Evolutionary conservation across 2,888 invertebrate genomes (phyloP), one percentile per base, ranked within the genome.

Genomic region (Tribolium freemani): DNA sequence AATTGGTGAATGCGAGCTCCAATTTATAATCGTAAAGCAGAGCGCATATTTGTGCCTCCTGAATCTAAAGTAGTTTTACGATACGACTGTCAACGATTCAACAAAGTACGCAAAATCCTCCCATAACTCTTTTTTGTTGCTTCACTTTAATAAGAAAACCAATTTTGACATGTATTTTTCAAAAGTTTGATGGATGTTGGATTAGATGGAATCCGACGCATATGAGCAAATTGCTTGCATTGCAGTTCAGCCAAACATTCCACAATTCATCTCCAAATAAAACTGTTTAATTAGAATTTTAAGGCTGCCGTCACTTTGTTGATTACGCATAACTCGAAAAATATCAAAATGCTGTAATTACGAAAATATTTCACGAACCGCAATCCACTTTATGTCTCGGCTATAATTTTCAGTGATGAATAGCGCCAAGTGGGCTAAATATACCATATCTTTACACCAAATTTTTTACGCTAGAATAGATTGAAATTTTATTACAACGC

Each of bases 1-100:
- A 76, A 76, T 76, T 75, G 69, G 69, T 72, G 72, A 76, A 76
- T 76, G 72, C 76, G 71, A 72, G 70, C 72, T 66, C 70, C 75
- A 76, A 75, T 76, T 76, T 76, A 75, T 76, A 75, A 75, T 71
- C 73, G 74, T 73, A 71, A 75, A 74, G 67, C 69, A 73, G 50
- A 57, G 61, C 67, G 73, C 60, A 75, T 69, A 70, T 61, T 72
- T 72, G 56, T 72, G 75, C 70, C 67, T 75, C 68, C 67, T 72
- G 75, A 75, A 75, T 75, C 72, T 70, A 75, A 75, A 75, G 72
- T 72, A 75, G 71, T 75, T 75, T 75, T 75, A 75, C 69, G 69
- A 75, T 73, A 68, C 72, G 66, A 57, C 61, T 72, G 72, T 69
- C 71, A 71, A 70, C 70, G 51, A 63, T 70, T 63, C 57, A 63